Evolutionary conservation across 1,140 invertebrate genomes (phyloP), one percentile per base, ranked within the genome.

Genomic region (Lethrus apterus): DNA sequence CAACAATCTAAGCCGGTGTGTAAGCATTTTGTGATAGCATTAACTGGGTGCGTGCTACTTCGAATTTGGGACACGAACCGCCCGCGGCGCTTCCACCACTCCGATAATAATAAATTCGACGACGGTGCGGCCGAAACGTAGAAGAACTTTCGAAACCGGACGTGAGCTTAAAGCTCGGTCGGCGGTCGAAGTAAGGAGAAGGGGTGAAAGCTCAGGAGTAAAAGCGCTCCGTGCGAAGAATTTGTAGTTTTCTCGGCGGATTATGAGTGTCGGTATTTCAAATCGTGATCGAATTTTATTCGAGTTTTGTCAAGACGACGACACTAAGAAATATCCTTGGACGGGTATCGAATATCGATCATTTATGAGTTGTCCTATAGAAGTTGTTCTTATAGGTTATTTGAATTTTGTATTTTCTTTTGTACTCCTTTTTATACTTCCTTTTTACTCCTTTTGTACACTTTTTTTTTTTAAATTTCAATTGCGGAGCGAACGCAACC

Each of bases 21-120:
- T 52, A 52, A 52, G 50, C 46, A 52, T 46, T 52, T 52, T 43
- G 50, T 52, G 48, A 52, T 52, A 48, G 46, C 31, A 52, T 52
- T 52, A 52, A 52, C 41, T 52, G 47, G 46, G 48, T 46, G 46
- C 46, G 48, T 34, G 32, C 41, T 52, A 49, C 46, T 52, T 52
- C 49, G 46, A 52, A 52, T 52, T 52, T 46, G 42, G 35, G 44
- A 46, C 46, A 38, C 51, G 49, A 52, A 49, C 43, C 46, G 43
- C 51, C 35, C 29, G 23, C 19, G 46, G 43, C 43, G 35, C 46
- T 42, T 19, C 42, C 9, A 43, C 35, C 43, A 32, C 46, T 42
- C 19, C 42, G 10, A 43, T 21, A 41, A 49, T 49, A 46, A 52
- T 48, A 52, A 52, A 52, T 52, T 52, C 51, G 44, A 42, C 38